Percentiles rank a stretch among this genome's conserved stretches.
Conservation (phyloP, 2,113 vertebrate genomes). For the Phrynosoma platyrhinos region DNA sequence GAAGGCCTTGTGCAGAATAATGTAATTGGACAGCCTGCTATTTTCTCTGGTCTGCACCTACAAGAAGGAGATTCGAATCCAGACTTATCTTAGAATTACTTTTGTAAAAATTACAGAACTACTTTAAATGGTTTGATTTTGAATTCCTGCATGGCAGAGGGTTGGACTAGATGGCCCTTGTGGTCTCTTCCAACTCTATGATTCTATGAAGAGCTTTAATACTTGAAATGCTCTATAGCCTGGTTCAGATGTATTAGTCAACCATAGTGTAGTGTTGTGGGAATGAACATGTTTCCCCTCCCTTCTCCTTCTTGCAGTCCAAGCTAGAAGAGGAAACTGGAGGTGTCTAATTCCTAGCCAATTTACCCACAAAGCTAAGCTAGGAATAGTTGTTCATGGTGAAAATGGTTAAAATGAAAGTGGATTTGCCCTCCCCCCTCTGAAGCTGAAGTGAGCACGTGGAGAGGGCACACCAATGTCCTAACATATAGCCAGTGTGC, state of each 20-base stretch:
- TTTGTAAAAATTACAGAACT: background rate
- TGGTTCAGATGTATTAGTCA: background rate
- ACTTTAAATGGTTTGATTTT: background rate
- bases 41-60: background rate
- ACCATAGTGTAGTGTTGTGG: background rate
- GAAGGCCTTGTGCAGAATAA: too few relatives aligned
- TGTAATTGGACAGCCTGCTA: too few relatives aligned
- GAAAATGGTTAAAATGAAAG: background rate
- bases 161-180: too few relatives aligned
- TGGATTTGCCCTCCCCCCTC: background rate
- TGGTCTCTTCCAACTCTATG: too few relatives aligned
- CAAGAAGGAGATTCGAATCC: background rate
- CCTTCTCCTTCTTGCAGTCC: background rate
- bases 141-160: too few relatives aligned
- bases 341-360: background rate
- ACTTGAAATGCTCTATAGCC: background rate
- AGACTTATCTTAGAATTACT: background rate
- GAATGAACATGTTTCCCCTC: background rate
- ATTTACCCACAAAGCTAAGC: background rate
- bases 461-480: too few relatives aligned
- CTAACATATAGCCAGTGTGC: too few relatives aligned
- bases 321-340: background rate
- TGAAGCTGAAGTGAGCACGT: background rate
- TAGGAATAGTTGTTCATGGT: background rate
- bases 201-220: background rate